Evolutionary conservation across 2,888 invertebrate genomes (phyloP), one percentile per base, ranked within the genome.

Genomic region (Cephus rjabovi): DNA sequence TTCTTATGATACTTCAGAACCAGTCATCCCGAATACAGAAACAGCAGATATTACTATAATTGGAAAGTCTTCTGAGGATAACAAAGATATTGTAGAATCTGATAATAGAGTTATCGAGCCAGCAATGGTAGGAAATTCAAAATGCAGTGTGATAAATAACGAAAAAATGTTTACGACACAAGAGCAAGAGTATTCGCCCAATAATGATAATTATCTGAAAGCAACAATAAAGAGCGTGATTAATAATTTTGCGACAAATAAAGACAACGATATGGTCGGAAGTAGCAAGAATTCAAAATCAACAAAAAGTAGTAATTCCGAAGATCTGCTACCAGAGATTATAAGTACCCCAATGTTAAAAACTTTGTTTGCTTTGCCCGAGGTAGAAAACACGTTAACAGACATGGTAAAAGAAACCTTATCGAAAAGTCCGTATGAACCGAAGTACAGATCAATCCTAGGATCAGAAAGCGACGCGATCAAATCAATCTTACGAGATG

Each of bases 191-290:
- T 23, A 23, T 56, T 56, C 81, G 0, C 80, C 81, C 69, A 76
- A 79, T 68, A 82, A 84, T 23, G 80, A 79, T 4, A 40, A 76
- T 15, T 34, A 83, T 12, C 75, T 87, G 12, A 77, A 76, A 75
- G 84, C 80, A 9, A 76, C 86, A 40, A 84, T 90, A 34, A 87
- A 83, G 37, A 80, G 82, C 12, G 84, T 86, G 9, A 82, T 90
- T 6, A 87, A 89, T 37, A 83, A 86, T 31, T 87, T 88, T n/a
- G 82, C 82, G 0, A 79, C 82, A n/a, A 75, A 75, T 12, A 77
- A 76, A 34, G 34, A 79, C 0, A 73, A 80, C 37, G 79, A 81
- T 56, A 37, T 77, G 23, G n/a, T 77, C 11, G 70, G 70, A 35
- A 83, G 80, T 76, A 77, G 35, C 11, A 56, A 23, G 0, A 75